These are phyloP conservation scores for Varanus komodoensis DNA, from an alignment of 2,113 vertebrate genomes.

Conservation along the genomic window DNA sequence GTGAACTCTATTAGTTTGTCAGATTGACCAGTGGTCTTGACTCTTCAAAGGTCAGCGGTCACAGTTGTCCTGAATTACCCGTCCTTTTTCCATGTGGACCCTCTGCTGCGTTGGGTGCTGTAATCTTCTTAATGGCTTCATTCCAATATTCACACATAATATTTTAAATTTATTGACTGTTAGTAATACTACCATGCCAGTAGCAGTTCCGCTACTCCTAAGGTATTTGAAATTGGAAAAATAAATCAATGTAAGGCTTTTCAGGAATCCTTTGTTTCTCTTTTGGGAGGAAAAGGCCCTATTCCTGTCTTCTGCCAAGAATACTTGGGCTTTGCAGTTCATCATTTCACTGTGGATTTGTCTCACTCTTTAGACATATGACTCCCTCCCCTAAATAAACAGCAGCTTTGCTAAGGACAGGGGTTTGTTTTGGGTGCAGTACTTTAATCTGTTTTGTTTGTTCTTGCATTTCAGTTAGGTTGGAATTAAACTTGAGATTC, in stretches of 20 bases:
- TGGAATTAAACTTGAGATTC: neutral
- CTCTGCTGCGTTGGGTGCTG: conserved; percentile 85
- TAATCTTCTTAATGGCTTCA: conserved; percentile 93
- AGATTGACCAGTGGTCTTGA: conserved; percentile 87
- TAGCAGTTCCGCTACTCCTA: conserved; percentile 89
- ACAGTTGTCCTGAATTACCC: conserved; percentile 98
- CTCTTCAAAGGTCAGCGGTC: conserved; percentile 91
- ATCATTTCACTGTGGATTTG: conserved; percentile 77
- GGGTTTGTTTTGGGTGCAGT: conserved; percentile 61
- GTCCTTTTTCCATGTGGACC: conserved; percentile 85
- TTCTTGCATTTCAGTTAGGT: neutral
- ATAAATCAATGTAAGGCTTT: conserved; percentile 82
- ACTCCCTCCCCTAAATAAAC: neutral
- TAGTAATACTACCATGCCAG: conserved; percentile 92
- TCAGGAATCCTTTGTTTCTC: conserved; percentile 81
- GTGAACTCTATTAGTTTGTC: conserved; percentile 86
- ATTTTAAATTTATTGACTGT: conserved; percentile 98
- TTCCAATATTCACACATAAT: conserved; percentile 97
- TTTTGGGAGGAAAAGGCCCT: conserved; percentile 52
- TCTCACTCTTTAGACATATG: conserved; percentile 64
- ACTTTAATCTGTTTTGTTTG: conserved; percentile 13
- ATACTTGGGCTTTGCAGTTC: conserved; percentile 73
- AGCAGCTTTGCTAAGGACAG: conserved; percentile 43
- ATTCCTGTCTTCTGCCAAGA: conserved; percentile 76
- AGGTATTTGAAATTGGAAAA: conserved; percentile 88